Evolutionary conservation across 1,140 invertebrate species (phyloP).

Genomic region (Solenopsis fugax): DNA sequence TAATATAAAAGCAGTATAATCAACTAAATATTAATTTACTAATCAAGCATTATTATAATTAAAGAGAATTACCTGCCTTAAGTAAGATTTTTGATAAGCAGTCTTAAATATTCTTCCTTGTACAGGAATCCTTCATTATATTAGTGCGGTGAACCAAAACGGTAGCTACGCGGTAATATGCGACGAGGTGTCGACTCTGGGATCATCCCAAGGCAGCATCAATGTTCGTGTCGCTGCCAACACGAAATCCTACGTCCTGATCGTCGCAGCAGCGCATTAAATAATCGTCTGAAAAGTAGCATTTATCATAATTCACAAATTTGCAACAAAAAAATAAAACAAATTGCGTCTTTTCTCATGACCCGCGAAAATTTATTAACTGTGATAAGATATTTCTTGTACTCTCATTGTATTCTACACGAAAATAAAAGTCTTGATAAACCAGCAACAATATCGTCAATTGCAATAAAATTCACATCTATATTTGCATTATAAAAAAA

Average conservation of each 20-base stretch:
- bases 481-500: neutral
- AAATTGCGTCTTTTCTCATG: neutral
- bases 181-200: conserved; percentile 78
- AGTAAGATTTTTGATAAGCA: neutral
- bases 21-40: neutral
- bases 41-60: neutral
- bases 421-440: conserved; percentile 36
- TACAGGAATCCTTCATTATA: conserved; percentile 80
- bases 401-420: neutral
- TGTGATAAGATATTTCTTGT: conserved; percentile 31
- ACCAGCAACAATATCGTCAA: neutral
- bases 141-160: conserved; percentile 77
- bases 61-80: neutral
- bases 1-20: neutral
- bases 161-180: conserved; percentile 83
- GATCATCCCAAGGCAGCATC: conserved; percentile 77
- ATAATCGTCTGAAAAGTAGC: neutral
- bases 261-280: conserved; percentile 81
- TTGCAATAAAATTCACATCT: neutral
- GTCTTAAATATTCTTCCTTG: conserved; percentile 31
- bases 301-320: neutral
- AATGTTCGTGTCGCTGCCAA: conserved; percentile 79
- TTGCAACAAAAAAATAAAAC: neutral
- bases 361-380: neutral
- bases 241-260: conserved; percentile 75